phyloP scores from a whole-genome alignment of 2,113 vertebrate genomes.

The Willisornis vidua region DNA sequence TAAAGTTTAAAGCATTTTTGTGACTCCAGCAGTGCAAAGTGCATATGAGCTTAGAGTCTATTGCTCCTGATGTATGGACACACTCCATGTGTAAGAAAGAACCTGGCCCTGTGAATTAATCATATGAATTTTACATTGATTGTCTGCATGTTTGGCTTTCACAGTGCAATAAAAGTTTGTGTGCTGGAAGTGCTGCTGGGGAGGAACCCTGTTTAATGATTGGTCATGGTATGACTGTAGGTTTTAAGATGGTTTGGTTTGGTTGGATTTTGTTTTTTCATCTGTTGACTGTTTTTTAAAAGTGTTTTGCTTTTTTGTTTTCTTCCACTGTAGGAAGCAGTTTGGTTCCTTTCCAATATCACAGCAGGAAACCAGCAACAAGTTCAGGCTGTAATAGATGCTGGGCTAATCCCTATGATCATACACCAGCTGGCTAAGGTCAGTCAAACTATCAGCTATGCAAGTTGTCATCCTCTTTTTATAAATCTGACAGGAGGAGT shows the following conservation, averaged over 20 bases:
- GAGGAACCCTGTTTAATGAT: neutral
- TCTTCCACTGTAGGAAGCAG: constrained; percentile 87
- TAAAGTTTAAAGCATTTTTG: neutral
- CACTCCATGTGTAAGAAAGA: neutral
- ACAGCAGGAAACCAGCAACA: constrained; percentile 99
- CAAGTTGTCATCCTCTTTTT: constrained; percentile 60
- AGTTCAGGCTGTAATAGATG: constrained; percentile 98
- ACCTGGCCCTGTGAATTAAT: neutral
- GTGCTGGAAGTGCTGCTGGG: neutral
- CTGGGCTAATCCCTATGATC: constrained; percentile 98
- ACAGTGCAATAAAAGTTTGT: neutral
- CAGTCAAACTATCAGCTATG: constrained; percentile 62
- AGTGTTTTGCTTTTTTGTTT: constrained; percentile 40
- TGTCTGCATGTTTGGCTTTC: neutral
- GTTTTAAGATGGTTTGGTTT: neutral
- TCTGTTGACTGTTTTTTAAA: neutral
- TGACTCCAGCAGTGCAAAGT: neutral
- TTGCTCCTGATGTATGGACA: neutral
- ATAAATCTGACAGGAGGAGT: constrained; percentile 30
- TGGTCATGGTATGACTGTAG: neutral
- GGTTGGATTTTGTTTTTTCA: neutral
- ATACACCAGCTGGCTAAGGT: constrained; percentile 99
- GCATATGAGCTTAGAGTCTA: neutral
- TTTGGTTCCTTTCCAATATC: constrained; percentile 99
- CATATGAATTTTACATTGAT: neutral